Base-by-base conservation (phyloP, 2,888 invertebrate genomes). In the Trisateles emortualis region DNA sequence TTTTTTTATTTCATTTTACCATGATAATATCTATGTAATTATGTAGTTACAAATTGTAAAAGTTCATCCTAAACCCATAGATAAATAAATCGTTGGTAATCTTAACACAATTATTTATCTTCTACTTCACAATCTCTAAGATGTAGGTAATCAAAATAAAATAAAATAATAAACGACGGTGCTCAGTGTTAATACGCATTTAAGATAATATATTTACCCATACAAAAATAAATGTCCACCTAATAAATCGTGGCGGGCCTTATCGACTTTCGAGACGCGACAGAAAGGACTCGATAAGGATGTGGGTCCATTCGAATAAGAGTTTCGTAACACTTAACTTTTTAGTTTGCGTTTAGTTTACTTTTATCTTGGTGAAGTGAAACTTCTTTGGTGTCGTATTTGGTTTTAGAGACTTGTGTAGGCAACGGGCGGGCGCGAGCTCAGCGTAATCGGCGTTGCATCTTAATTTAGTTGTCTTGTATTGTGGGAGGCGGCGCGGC, bases 401-500 rank as follows among this genome's bases (percentile, higher is more conserved):
- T 67, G 55, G 64, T 66, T 64, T 73, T 76, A 76, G 73, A 59
- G 86, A 84, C 83, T 87, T 53, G 71, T 52, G 68, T 52, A 59
- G 69, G 55, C 72, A 72, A 51, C 56, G 71, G 68, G 69, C 75
- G 78, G 78, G 83, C 82, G 80, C 76, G 81, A 78, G 74, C 60
- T 65, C 76, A 73, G 74, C 77, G 83, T 88, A 90, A 91, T 92
- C 91, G 87, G 88, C 74, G 90, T 87, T 81, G 90, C 86, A 91
- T 92, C 91, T 92, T 91, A 92, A 92, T 92, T 91, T 90, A 91
- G 90, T 90, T 91, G 88, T 91, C 90, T 88, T 90, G 90, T 91
- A 87, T 75, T 75, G 84, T 86, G 83, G 83, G 84, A 86, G 84
- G 84, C 80, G 77, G 69, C 67, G 30, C 79, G 78, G 70, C 69